Conservation (phyloP, 2,888 invertebrate species). For the Amphimallon solstitiale region DNA sequence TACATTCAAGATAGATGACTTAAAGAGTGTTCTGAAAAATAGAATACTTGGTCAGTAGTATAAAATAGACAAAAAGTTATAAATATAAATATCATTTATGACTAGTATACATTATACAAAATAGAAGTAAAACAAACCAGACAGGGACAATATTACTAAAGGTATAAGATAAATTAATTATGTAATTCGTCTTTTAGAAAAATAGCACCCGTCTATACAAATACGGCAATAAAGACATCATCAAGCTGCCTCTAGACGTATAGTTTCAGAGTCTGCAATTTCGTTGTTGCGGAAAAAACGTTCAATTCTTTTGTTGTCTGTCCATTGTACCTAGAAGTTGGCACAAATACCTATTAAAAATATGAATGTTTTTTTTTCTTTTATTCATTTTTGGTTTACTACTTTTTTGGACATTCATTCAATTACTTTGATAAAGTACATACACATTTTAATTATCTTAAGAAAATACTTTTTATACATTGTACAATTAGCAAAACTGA, state of each 20-base stretch:
- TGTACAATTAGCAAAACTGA: not conserved
- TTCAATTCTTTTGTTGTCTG: not conserved
- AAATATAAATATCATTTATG: conserved; percentile 53
- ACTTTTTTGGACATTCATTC: not conserved
- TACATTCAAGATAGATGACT: conserved; percentile 39
- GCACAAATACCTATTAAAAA: conserved; percentile 38
- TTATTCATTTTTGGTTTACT: too few relatives aligned
- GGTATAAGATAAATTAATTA: conserved; percentile 9
- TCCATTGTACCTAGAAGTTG: conserved; percentile 27
- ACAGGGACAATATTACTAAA: conserved; percentile 22
- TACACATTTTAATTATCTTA: conserved; percentile 4
- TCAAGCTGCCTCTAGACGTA: not conserved
- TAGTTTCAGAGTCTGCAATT: conserved; percentile 4
- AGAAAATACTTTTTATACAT: conserved; percentile 29
- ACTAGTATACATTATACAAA: conserved; percentile 50
- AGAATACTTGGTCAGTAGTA: conserved; percentile 54
- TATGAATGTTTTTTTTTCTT: conserved; percentile 27
- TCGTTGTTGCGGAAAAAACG: conserved; percentile 33
- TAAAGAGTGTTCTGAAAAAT: conserved; percentile 43
- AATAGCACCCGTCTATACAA: conserved; percentile 27
- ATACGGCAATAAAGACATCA: not conserved
- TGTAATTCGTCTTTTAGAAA: conserved; percentile 25
- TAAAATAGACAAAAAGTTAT: conserved; percentile 51
- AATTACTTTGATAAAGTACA: not conserved
- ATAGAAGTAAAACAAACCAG: conserved; percentile 41